These are phyloP conservation scores for Antedon mediterranea DNA, from an alignment of 53 echinoderm and acorn worm species.

Conservation along the genomic window DNA sequence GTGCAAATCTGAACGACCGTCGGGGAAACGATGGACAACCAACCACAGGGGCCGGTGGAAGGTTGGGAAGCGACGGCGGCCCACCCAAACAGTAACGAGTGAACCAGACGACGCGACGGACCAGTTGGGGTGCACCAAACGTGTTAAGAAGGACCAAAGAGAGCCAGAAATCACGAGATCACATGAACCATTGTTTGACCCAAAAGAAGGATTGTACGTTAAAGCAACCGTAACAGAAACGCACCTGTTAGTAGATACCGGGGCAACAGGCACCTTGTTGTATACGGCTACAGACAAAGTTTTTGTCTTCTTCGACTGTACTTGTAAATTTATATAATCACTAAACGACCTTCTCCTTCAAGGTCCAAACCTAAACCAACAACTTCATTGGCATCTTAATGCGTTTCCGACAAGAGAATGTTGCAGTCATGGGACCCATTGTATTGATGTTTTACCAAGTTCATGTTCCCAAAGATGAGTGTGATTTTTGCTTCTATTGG, in stretches of 20 bases:
- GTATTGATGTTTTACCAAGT: conserved; percentile 24
- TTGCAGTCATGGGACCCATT: not conserved
- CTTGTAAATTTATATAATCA: conserved; percentile 6
- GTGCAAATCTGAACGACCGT: not conserved
- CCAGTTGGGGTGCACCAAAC: too few species aligned
- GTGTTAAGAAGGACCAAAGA: not conserved
- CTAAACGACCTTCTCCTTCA: conserved; percentile 1
- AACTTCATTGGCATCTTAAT: not conserved
- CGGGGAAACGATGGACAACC: conserved; percentile 16
- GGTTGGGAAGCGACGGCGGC: not conserved
- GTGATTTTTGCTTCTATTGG: too few species aligned
- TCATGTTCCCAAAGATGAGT: conserved; percentile 1
- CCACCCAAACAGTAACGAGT: not conserved
- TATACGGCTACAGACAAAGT: conserved; percentile 14
- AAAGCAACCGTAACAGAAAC: conserved; percentile 13
- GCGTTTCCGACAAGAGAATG: not conserved
- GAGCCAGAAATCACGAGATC: not conserved
- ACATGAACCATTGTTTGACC: not conserved
- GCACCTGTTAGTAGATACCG: too few species aligned
- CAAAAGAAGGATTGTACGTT: conserved; percentile 18
- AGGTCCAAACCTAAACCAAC: not conserved
- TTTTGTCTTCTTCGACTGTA: conserved; percentile 40
- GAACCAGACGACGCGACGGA: too few species aligned
- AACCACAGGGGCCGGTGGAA: conserved; percentile 14
- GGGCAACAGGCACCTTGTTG: conserved; percentile 28